Conservation (phyloP, 2,797 vertebrate species). For the Coregonus sp. region DNA sequence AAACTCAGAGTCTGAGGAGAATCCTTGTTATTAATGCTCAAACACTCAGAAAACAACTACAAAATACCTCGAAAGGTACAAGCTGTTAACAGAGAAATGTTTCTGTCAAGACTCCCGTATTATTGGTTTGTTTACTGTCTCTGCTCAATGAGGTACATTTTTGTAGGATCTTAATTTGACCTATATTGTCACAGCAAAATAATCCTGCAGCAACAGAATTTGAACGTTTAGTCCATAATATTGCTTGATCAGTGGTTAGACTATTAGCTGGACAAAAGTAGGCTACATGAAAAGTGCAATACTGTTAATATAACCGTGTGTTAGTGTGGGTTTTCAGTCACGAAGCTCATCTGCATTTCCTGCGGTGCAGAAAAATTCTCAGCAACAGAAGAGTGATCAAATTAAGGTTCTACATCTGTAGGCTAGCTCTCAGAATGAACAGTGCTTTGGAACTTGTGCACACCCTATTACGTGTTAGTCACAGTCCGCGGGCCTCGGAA, state of each 20-base stretch:
- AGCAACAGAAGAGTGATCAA: too few relatives aligned
- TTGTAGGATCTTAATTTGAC: too few relatives aligned
- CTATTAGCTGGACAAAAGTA: too few relatives aligned
- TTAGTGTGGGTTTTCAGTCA: too few relatives aligned
- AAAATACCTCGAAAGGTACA: constrained; percentile 13
- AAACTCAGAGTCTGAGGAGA: constrained; percentile 16
- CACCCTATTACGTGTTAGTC: constrained; percentile 70
- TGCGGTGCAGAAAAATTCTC: too few relatives aligned
- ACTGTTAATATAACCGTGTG: too few relatives aligned
- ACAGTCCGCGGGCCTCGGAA: constrained; percentile 64
- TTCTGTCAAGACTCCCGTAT: constrained; percentile 21
- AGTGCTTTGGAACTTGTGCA: constrained; percentile 49
- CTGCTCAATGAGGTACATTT: constrained; percentile 55
- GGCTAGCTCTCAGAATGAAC: constrained; percentile 18
- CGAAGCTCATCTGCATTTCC: too few relatives aligned
- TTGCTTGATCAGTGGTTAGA: too few relatives aligned
- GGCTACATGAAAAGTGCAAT: too few relatives aligned
- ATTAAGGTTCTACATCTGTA: background rate
- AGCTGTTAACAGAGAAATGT: constrained; percentile 14
- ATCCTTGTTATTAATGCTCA: constrained; percentile 32
- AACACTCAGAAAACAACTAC: constrained; percentile 15
- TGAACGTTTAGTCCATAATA: too few relatives aligned
- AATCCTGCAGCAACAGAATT: too few relatives aligned
- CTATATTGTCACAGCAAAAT: too few relatives aligned
- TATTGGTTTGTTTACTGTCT: constrained; percentile 60